A percentile compares a stretch with the other conserved stretches of the same genome.
These are phyloP conservation scores for Campylomormyrus tamandua DNA, from an alignment of 2,113 vertebrate species.

Conservation along the genomic window DNA sequence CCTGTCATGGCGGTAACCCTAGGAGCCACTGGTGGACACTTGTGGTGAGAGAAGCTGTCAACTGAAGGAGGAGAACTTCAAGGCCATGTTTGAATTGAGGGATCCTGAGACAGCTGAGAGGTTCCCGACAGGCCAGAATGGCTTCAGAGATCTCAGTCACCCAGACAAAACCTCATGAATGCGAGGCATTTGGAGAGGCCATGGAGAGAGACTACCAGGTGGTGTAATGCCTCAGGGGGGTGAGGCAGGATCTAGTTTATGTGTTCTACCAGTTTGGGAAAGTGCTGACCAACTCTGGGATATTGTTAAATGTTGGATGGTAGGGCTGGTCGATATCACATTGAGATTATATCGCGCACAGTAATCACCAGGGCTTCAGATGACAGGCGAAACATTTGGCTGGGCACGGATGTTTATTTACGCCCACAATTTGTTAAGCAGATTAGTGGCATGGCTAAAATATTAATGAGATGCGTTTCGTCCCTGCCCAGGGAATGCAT, in stretches of 20 bases:
- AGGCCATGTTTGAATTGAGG: background rate
- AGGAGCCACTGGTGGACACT: background rate
- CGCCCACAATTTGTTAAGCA: no score
- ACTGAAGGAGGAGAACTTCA: background rate
- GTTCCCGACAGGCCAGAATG: background rate
- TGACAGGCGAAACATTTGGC: no score
- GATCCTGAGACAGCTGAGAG: background rate
- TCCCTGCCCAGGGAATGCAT: background rate
- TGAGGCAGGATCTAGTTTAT: background rate
- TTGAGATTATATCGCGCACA: no score
- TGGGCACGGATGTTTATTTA: no score
- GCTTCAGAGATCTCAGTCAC: background rate
- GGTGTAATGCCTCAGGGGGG: background rate
- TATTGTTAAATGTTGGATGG: background rate
- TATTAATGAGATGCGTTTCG: no score
- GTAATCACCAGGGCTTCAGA: no score
- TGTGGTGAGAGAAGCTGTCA: background rate
- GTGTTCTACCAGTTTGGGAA: background rate
- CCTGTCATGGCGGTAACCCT: background rate
- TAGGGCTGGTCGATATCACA: background rate
- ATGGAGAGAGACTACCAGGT: background rate
- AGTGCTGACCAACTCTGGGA: background rate
- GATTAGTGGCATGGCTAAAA: no score
- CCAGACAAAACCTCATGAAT: background rate
- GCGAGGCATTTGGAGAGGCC: background rate